Conservation (phyloP, 2,797 vertebrate species). For the Pyrrhura leucotis region DNA sequence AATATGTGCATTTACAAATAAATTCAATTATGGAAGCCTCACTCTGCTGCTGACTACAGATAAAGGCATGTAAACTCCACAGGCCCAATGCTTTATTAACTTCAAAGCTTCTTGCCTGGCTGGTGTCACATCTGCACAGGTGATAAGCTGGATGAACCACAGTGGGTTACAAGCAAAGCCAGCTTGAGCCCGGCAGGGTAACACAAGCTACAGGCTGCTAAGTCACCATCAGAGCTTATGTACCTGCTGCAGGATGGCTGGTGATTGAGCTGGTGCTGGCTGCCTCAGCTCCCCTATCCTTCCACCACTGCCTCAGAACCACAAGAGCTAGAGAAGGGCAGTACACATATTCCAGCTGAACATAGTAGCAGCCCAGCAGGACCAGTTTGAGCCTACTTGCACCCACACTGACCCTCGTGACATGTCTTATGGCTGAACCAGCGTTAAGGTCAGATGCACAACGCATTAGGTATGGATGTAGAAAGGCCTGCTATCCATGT, state of each 20-base stretch:
- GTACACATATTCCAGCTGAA: neutral
- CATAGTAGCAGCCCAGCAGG: neutral
- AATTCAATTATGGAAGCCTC: neutral
- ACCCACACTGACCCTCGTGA: rapidly evolving
- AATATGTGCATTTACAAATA: neutral
- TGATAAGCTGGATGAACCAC: neutral
- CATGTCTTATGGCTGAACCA: neutral
- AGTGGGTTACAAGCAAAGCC: neutral
- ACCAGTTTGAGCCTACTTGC: neutral
- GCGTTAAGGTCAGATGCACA: neutral
- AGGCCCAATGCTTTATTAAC: neutral
- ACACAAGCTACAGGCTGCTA: neutral
- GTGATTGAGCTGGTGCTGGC: neutral
- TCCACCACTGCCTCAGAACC: rapidly evolving
- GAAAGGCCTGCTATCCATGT: neutral
- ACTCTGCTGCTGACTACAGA: neutral
- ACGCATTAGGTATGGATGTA: neutral
- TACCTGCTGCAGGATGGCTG: neutral
- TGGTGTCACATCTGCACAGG: neutral
- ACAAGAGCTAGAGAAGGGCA: neutral
- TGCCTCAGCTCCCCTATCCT: neutral
- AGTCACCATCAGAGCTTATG: neutral
- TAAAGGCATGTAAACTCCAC: neutral
- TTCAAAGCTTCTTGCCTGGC: neutral
- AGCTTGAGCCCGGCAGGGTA: neutral